Evolutionary conservation across 2,888 invertebrate genomes (phyloP).

Genomic region (Dermolepida albohirtum): DNA sequence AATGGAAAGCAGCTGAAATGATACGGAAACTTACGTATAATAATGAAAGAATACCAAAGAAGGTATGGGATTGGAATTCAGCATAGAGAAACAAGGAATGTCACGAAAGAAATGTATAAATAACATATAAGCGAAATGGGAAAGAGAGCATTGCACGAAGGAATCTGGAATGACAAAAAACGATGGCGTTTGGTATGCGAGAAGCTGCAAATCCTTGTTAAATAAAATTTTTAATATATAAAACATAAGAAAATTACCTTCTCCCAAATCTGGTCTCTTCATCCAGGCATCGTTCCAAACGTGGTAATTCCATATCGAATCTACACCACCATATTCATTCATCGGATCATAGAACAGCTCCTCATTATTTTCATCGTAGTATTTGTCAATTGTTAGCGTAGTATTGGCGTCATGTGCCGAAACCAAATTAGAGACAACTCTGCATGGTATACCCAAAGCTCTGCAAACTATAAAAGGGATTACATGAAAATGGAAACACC

Average conservation of each 20-base stretch:
- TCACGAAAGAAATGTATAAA: no score
- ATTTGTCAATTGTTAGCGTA: conserved; percentile 82
- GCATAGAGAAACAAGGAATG: no score
- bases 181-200: no score
- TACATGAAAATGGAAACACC: neutral
- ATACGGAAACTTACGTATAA: no score
- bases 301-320: conserved; percentile 90
- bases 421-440: conserved; percentile 84
- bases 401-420: conserved; percentile 89
- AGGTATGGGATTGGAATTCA: no score
- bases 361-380: conserved; percentile 75
- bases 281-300: conserved; percentile 93
- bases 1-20: no score
- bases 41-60: no score
- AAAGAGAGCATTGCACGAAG: no score
- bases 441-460: conserved; percentile 82
- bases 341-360: conserved; percentile 76
- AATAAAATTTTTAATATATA: neutral
- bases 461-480: conserved; percentile 72
- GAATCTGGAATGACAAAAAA: no score
- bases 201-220: no score
- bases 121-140: no score
- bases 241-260: conserved; percentile 62
- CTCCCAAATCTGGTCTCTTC: conserved; percentile 81
- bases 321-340: conserved; percentile 73